Evolutionary conservation across 1,140 invertebrate genomes (phyloP), one percentile per base, ranked within the genome.

Genomic region (Venturia canescens): DNA sequence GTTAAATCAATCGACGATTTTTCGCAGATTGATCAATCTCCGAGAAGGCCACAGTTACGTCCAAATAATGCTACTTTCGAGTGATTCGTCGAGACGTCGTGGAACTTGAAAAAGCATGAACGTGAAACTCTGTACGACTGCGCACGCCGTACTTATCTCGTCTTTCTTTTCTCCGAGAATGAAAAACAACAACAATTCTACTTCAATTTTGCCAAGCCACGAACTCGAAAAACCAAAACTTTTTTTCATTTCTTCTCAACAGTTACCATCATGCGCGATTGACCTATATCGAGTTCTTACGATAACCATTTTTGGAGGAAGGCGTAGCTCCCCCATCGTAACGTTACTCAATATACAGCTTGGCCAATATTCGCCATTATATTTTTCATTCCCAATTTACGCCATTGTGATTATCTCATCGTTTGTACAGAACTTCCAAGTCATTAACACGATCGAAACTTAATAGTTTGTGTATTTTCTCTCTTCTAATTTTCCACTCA

Each of bases 11-110:
- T 48, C 26, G 18, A 18, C 31, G 4, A 44, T 48, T 78, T 77
- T 75, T 88, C 87, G 71, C 82, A 91, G 90, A 84, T 82, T 88
- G 15, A 89, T 91, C 29, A 90, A 91, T 81, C 81, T 91, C 81
- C 84, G 88, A 50, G 88, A 89, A 70, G 90, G 90, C 38, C 86
- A 88, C 79, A 91, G 90, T 82, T 87, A 89, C 50, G 53, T 91
- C 70, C 89, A 91, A 85, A 83, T 91, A 21, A 84, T 87, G 50
- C 84, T 90, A 29, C 72, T 90, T n/a, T 86, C 87, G 7, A 85
- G 79, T 34, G 87, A 88, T 75, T 34, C 69, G 9, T 71, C 72
- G 23, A 81, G 71, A 53, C 50, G 69, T 77, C 70, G 82, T 76
- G 29, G n/a, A 26, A 27, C 75, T 77, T 77, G 50, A 44, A 26